Conservation (phyloP, 2,113 vertebrate species). For the Eulacestoma nigropectus region DNA sequence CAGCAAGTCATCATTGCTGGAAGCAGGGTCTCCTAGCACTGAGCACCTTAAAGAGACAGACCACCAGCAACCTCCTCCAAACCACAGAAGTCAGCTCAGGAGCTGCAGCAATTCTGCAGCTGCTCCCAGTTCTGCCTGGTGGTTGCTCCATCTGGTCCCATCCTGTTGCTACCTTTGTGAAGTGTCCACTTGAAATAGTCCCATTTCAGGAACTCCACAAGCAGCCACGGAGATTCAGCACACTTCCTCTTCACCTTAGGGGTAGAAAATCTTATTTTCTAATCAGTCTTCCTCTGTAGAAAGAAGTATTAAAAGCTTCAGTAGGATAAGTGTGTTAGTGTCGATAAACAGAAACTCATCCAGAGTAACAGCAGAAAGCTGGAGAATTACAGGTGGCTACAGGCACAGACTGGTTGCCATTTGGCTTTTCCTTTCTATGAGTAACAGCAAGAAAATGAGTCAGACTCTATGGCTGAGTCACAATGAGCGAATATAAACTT, state of each 20-base stretch:
- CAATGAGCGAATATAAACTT: background rate
- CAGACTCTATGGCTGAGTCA: conserved; percentile 28
- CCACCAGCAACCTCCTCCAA: background rate
- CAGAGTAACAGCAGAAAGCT: conserved; percentile 15
- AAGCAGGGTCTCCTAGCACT: background rate
- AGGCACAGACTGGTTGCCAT: conserved; percentile 48
- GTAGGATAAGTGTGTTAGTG: background rate
- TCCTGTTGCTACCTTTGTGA: background rate
- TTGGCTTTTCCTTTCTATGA: conserved; percentile 31
- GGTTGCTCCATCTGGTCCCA: background rate
- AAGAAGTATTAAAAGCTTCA: background rate
- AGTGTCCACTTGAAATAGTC: background rate
- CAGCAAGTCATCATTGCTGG: accelerated
- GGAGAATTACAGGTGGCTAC: conserved; percentile 51
- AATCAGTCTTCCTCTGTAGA: background rate
- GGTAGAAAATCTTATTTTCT: background rate
- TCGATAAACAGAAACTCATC: background rate
- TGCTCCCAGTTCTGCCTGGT: background rate
- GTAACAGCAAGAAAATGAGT: conserved; percentile 43
- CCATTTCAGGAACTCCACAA: background rate
- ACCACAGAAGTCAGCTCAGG: background rate
- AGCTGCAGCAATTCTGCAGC: background rate
- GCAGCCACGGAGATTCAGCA: background rate
- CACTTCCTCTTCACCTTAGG: background rate
- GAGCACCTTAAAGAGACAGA: background rate